Evolutionary conservation across 2,113 vertebrate genomes (phyloP).

Genomic region (Apodemus sylvaticus): DNA sequence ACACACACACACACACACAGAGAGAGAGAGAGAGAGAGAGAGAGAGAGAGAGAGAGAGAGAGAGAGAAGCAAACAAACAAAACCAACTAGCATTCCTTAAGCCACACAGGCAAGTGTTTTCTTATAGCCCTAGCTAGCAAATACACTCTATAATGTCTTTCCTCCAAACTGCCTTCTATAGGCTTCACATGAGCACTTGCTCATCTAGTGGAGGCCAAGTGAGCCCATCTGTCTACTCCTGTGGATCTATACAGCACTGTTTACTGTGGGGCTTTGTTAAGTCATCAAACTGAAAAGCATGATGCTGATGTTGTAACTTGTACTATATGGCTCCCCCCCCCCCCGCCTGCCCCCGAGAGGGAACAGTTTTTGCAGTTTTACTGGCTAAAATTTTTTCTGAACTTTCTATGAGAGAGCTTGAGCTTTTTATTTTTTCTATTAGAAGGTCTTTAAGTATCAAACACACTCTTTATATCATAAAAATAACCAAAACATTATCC

Average conservation of each 20-base stretch:
- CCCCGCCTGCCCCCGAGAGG: background rate
- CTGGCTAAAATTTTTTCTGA: background rate
- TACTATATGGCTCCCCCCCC: background rate
- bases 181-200: background rate
- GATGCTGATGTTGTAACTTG: background rate
- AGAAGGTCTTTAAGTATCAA: background rate
- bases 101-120: background rate
- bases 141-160: background rate
- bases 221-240: background rate
- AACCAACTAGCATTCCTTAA: background rate
- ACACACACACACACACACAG: no score
- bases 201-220: background rate
- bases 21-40: no score
- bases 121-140: background rate
- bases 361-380: background rate
- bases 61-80: no score
- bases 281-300: background rate
- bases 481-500: background rate
- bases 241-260: background rate
- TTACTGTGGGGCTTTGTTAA: background rate
- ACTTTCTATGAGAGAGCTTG: background rate
- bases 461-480: background rate
- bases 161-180: background rate
- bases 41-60: no score
- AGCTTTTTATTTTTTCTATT: slow-evolving; percentile 54